Percentiles rank a stretch among this genome's conserved stretches.
Evolutionary conservation across 2,888 invertebrate genomes (phyloP).

Genomic region (Schizaphis graminum): DNA sequence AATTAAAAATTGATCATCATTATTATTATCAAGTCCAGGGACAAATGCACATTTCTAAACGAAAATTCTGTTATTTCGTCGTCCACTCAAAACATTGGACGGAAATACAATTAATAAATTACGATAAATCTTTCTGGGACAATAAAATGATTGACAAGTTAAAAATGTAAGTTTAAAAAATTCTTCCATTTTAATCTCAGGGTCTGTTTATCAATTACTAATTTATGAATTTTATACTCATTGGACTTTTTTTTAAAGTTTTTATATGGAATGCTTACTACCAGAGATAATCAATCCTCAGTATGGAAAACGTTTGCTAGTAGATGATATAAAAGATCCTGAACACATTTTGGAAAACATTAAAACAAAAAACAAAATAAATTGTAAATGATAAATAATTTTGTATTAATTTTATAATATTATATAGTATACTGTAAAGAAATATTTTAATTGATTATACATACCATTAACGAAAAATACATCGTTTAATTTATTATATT

Average conservation of each 20-base stretch:
- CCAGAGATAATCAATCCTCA: not conserved
- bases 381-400: no score
- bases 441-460: no score
- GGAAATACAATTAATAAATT: no score
- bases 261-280: not conserved
- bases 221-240: no score
- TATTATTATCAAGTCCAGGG: slow-evolving; percentile 23
- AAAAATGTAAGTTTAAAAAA: not conserved
- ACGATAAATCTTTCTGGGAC: not conserved
- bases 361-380: not conserved
- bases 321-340: slow-evolving; percentile 1
- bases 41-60: not conserved
- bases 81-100: not conserved
- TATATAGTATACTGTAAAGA: no score
- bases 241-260: no score
- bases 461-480: no score
- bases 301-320: not conserved
- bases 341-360: not conserved
- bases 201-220: no score
- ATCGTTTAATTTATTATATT: no score
- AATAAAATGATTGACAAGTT: not conserved
- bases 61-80: slow-evolving; percentile 12
- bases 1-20: not conserved
- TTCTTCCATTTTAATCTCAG: no score
- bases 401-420: no score